Conservation (phyloP, 2,797 vertebrate species). For the Acropternis orthonyx region DNA sequence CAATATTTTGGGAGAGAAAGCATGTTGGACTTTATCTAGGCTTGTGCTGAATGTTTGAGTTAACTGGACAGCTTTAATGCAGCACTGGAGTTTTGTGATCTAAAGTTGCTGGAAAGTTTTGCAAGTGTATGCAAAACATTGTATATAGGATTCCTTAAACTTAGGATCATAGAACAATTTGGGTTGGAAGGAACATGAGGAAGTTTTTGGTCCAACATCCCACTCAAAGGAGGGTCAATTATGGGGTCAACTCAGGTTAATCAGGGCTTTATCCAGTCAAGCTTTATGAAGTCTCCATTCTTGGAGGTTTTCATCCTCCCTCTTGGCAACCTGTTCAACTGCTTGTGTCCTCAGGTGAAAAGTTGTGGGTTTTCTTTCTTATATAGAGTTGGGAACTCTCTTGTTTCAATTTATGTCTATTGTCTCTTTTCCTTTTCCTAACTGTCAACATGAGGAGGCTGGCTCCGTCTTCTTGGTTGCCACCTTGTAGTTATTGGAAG, state of each 20-base stretch:
- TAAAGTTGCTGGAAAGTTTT: background rate
- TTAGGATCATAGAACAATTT: background rate
- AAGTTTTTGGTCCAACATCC: background rate
- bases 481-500: constrained; percentile 1
- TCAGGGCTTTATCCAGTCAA: background rate
- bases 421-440: background rate
- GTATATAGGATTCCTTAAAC: background rate
- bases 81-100: background rate
- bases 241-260: background rate
- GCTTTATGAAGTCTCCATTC: background rate
- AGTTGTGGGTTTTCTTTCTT: background rate
- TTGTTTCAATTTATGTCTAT: background rate
- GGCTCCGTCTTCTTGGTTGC: background rate
- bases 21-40: background rate
- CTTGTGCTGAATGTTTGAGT: background rate
- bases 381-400: background rate
- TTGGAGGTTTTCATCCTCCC: background rate
- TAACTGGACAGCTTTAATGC: background rate
- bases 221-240: background rate
- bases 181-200: background rate
- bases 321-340: background rate
- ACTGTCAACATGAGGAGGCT: background rate
- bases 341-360: background rate
- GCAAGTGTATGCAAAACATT: background rate
- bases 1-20: background rate